phyloP scores from a whole-genome alignment of 2,888 invertebrate genomes.

The Cosmia pyralina region DNA sequence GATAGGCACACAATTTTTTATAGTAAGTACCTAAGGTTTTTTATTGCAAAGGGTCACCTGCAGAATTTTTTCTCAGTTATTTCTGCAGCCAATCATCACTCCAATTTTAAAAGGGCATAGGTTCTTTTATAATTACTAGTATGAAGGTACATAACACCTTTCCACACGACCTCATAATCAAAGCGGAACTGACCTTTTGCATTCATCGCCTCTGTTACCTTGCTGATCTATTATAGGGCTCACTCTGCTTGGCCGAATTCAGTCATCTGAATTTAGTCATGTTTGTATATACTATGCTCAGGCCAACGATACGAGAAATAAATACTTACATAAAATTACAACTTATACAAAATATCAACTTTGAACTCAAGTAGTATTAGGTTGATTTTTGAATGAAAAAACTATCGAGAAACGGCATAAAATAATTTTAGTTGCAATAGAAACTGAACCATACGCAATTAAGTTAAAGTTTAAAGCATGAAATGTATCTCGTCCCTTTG shows the following conservation, averaged over 20 bases:
- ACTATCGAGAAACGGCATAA: too few relatives aligned
- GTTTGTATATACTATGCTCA: too few relatives aligned
- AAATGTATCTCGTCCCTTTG: too few relatives aligned
- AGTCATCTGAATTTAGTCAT: neutral
- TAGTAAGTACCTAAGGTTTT: neutral
- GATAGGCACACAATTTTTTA: neutral
- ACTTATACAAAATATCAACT: too few relatives aligned
- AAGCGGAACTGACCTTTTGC: constrained; percentile 29
- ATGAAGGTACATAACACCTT: neutral
- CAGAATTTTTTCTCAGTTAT: neutral
- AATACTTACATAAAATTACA: too few relatives aligned
- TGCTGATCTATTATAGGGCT: neutral
- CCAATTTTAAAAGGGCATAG: neutral
- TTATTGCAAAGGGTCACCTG: neutral
- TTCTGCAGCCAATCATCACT: neutral
- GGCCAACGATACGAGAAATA: too few relatives aligned
- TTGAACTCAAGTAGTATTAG: too few relatives aligned
- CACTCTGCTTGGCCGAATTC: neutral
- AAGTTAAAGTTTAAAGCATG: too few relatives aligned
- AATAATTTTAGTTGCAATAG: too few relatives aligned
- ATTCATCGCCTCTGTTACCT: neutral
- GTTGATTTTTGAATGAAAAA: too few relatives aligned
- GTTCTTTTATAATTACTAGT: neutral
- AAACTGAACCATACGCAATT: too few relatives aligned
- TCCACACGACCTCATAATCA: constrained; percentile 1